A percentile compares a stretch with the other conserved stretches of the same genome.
Evolutionary conservation across 2,797 vertebrate genomes (phyloP).

Genomic region (Rallus crepitans): DNA sequence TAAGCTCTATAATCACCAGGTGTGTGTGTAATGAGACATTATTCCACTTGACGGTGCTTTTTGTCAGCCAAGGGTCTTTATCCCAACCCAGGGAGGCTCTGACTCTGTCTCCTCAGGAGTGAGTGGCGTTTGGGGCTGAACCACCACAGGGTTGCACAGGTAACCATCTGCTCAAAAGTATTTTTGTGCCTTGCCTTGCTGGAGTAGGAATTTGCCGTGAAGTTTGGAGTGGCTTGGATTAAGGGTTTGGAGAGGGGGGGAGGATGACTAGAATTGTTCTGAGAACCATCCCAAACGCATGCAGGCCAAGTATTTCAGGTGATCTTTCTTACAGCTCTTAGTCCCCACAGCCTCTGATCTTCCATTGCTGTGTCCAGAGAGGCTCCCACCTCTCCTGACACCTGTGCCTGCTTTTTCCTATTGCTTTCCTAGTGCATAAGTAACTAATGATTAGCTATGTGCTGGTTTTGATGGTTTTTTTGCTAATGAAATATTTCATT

Average conservation of each 20-base stretch:
- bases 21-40: too few relatives aligned
- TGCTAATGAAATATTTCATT: background rate
- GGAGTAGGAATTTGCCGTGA: background rate
- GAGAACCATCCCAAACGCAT: background rate
- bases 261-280: background rate
- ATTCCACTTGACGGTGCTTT: too few relatives aligned
- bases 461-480: background rate
- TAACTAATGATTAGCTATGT: background rate
- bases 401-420: background rate
- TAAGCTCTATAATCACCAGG: too few relatives aligned
- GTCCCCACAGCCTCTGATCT: background rate
- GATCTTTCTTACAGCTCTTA: background rate
- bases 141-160: background rate
- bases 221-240: background rate
- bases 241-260: background rate
- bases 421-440: background rate
- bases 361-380: background rate
- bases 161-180: background rate
- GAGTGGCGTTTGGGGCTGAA: too few relatives aligned
- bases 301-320: background rate
- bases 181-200: background rate
- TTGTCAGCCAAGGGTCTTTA: too few relatives aligned
- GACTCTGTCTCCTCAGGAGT: too few relatives aligned
- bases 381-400: background rate
- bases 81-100: too few relatives aligned